Base-by-base conservation (phyloP, 2,888 invertebrate genomes). In the Amiota mariae region DNA sequence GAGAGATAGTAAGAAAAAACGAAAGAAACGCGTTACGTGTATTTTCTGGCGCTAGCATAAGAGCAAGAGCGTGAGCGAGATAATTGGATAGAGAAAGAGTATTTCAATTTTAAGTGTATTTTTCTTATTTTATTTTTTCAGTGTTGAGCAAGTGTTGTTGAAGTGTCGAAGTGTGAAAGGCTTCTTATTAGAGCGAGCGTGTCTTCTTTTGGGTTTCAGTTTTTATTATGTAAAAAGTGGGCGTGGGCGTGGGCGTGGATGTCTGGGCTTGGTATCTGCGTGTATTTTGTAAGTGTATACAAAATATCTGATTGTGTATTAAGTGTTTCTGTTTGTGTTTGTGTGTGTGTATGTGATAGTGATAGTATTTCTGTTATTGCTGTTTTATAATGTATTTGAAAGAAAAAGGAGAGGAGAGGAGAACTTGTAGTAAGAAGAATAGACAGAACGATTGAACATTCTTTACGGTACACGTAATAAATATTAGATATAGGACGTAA, bases 401-500 rank as follows among this genome's bases (percentile, higher is more conserved):
- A 4, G 36, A 4, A 36, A 36, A 36, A 6, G 36, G 8, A 36
- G 8, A n/a, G n/a, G n/a, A n/a, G 36, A 36, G 36, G 3, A 36
- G 36, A 36, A 36, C 2, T 6, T 36, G 36, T 2, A 24, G 36
- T 36, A 2, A 36, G 36, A 36, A 36, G 36, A 36, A 6, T 6
- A 36, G 36, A 36, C 36, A 36, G 36, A 36, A 36, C 6, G 36
- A 51, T 20, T 61, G 15, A 73, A 63, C 77, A 63, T 51, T 24
- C 36, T 61, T 66, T 72, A 20, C 73, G 61, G 36, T 67, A 76
- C 68, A 71, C 76, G 59, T 11, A n/a, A n/a, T 12, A n/a, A 4
- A 24, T 3, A 24, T 24, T 70, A 47, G 49, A 67, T 72, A 10
- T 76, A 73, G 77, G 85, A 83, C 83, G 73, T 71, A 77, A 75